A percentile compares a stretch with the other conserved stretches of the same genome.
These are phyloP conservation scores for Gymnocephalus cernua DNA, from an alignment of 2,113 vertebrate genomes.

Conservation along the genomic window DNA sequence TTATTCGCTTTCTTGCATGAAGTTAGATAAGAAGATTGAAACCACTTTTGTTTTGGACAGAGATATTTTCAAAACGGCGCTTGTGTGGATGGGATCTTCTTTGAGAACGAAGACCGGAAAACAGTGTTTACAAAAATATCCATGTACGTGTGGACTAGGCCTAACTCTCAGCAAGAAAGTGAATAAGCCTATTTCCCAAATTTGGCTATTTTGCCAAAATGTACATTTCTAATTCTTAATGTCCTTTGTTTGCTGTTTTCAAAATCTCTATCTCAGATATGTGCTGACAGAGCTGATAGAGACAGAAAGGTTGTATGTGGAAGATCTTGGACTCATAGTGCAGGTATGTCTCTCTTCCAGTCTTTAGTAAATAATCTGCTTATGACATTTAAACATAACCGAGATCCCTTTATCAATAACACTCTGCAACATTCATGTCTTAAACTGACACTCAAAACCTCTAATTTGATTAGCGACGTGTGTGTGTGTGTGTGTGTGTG, in stretches of 20 bases:
- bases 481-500: background rate
- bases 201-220: background rate
- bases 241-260: background rate
- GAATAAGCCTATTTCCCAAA: background rate
- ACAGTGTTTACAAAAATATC: too few species aligned
- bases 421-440: background rate
- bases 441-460: background rate
- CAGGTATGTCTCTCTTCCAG: conserved; percentile 80
- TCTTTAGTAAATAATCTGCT: background rate
- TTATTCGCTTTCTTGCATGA: background rate
- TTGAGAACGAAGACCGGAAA: too few species aligned
- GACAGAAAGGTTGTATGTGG: conserved; percentile 91
- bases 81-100: too few species aligned
- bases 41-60: too few species aligned
- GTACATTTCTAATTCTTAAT: background rate
- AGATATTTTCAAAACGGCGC: too few species aligned
- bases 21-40: background rate
- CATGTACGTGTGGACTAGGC: too few species aligned
- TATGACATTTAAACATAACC: background rate
- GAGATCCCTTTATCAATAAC: conserved; percentile 1
- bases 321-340: conserved; percentile 91
- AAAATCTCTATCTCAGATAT: conserved; percentile 82
- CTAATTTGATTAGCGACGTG: background rate
- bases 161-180: background rate
- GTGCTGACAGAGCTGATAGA: conserved; percentile 91